Percentiles rank a stretch among this genome's conserved stretches.
These are phyloP conservation scores for Labeo rohita DNA, from an alignment of 2,113 vertebrate genomes.

Conservation along the genomic window DNA sequence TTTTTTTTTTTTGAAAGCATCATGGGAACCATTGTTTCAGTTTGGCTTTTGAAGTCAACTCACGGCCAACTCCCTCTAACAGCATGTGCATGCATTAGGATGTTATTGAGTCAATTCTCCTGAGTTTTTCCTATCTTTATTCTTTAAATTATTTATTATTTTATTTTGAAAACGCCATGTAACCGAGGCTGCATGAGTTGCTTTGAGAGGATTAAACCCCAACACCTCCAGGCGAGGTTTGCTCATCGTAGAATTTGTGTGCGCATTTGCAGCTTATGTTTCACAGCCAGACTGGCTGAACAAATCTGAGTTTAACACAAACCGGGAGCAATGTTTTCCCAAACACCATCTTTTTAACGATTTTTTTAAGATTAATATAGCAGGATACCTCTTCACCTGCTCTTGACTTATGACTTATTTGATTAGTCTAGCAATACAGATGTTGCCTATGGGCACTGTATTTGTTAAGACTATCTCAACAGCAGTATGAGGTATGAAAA, in stretches of 20 bases:
- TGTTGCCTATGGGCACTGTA: not conserved
- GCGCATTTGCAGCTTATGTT: not conserved
- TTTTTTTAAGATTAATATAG: not conserved
- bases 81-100: not conserved
- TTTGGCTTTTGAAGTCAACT: constrained; percentile 6
- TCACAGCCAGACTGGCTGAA: not conserved
- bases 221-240: constrained; percentile 26
- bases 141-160: not conserved
- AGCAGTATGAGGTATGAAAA: not conserved
- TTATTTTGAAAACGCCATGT: not conserved
- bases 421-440: not conserved
- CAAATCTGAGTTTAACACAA: constrained; percentile 31
- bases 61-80: not conserved
- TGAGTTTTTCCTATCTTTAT: not conserved
- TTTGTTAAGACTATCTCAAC: not conserved
- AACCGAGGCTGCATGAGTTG: not conserved
- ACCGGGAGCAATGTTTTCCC: not conserved
- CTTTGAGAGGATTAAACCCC: constrained; percentile 34
- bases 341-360: not conserved
- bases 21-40: not conserved
- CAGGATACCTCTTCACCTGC: not conserved
- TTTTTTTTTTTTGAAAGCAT: not conserved
- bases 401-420: not conserved
- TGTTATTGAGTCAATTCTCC: not conserved
- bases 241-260: constrained; percentile 1